Evolutionary conservation across 2,888 invertebrate species (phyloP).

Genomic region (Xylophagus ater): DNA sequence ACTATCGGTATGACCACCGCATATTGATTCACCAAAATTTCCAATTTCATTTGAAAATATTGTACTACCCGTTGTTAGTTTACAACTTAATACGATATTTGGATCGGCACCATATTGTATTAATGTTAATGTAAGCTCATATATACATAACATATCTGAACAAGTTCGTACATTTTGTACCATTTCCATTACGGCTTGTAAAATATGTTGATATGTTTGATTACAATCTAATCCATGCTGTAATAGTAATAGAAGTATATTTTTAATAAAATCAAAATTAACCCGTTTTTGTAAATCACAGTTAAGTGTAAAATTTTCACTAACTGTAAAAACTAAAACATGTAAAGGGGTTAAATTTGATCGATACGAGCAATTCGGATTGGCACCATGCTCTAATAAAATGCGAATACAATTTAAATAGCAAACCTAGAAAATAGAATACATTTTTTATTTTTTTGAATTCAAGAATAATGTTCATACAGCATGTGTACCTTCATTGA

Average conservation of each 20-base stretch:
- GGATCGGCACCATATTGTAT: conserved; percentile 67
- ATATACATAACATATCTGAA: conserved; percentile 54
- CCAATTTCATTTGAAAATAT: conserved; percentile 39
- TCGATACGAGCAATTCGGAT: conserved; percentile 59
- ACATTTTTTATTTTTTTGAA: neutral
- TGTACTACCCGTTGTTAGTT: conserved; percentile 34
- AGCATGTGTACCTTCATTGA: conserved; percentile 50
- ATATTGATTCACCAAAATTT: conserved; percentile 33
- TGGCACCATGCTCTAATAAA: conserved; percentile 57
- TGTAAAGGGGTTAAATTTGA: conserved; percentile 57
- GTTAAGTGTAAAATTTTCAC: conserved; percentile 57
- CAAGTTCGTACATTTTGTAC: conserved; percentile 55
- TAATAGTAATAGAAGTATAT: conserved; percentile 51
- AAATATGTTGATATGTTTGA: conserved; percentile 54
- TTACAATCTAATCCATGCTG: conserved; percentile 58
- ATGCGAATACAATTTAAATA: conserved; percentile 60
- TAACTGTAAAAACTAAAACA: conserved; percentile 58
- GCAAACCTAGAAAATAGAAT: conserved; percentile 44
- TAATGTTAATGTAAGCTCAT: conserved; percentile 56
- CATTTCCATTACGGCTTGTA: conserved; percentile 59
- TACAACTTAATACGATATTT: conserved; percentile 47
- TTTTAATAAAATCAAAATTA: conserved; percentile 59
- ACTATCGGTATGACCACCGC: conserved; percentile 16
- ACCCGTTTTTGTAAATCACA: conserved; percentile 54
- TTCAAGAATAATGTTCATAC: neutral